Base-by-base conservation (phyloP, 2,797 vertebrate species). In the Knipowitschia caucasica region DNA sequence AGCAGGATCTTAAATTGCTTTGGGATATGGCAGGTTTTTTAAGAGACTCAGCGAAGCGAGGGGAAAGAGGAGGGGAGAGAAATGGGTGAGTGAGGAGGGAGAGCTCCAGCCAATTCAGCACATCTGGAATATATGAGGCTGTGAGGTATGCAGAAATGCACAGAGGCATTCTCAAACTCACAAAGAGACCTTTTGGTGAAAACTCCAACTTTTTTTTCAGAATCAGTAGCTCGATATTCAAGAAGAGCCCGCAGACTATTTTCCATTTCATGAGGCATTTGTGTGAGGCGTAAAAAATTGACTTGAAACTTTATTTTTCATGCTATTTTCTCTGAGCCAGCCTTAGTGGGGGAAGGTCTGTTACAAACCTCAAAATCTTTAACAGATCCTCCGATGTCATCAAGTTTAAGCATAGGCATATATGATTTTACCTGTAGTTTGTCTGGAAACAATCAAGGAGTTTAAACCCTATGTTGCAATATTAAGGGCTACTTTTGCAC, bases 121-220 rank as follows among this genome's bases (percentile, higher is more conserved):
- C 91, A 92, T 92, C 90, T 92, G 91, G 91, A 91, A 90, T 89
- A 88, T 89, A 91, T 91, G 88, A 91, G 85, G 81, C 85, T 78
- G 89, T 83, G 85, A 91, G 88, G 89, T 90, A 91, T 92, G 88
- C 90, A 90, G 87, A 81, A 88, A 84, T 88, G 89, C 80, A 84
- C 85, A 89, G 84, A 88, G 83, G 85, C 86, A 87, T 90, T 89
- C 81, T 85, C 71, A 85, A 86, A 79, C 85, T 89, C 84, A 86
- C 88, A 90, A 89, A 90, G 89, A 90, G 83, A 84, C 83, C 78
- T 87, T 91, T n/a, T 78, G 83, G 80, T 89, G 78, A 77, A 79
- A 73, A 64, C 57, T 73, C 9, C n/a, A n/a, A 12, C 25, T 64
- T 64, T 59, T 75, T 58, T 44, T 62, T 63, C 50, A 62, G 67